These are phyloP conservation scores for Apotomis capreana DNA, from an alignment of 2,888 invertebrate genomes.

Conservation along the genomic window DNA sequence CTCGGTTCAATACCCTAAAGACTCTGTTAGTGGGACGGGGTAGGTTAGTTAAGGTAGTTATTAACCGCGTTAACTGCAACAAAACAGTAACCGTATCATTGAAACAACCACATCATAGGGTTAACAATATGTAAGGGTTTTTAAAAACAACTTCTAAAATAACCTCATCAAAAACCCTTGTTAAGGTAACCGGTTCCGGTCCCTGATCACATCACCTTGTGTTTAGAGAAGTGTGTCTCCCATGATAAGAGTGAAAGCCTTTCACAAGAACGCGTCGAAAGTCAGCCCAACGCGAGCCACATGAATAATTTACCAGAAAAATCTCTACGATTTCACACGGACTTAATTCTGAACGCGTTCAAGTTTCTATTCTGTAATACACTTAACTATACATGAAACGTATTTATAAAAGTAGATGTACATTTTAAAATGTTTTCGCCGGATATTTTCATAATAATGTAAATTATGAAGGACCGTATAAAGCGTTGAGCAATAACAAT, in stretches of 20 bases:
- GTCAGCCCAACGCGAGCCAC: slow-evolving; percentile 76
- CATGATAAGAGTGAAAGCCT: slow-evolving; percentile 82
- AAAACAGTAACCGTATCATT: too few relatives aligned
- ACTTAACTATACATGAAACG: slow-evolving; percentile 59
- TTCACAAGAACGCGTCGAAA: slow-evolving; percentile 78
- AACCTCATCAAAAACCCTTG: too few relatives aligned
- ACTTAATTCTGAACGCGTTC: slow-evolving; percentile 79
- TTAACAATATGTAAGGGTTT: too few relatives aligned
- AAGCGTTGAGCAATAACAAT: slow-evolving; percentile 29
- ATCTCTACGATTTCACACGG: slow-evolving; percentile 82
- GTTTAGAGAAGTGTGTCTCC: slow-evolving; percentile 40
- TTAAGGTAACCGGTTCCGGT: too few relatives aligned
- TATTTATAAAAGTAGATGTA: slow-evolving; percentile 12
- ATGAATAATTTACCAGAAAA: slow-evolving; percentile 84
- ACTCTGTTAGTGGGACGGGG: too few relatives aligned
- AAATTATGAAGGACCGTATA: slow-evolving; percentile 28
- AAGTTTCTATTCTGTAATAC: slow-evolving; percentile 79
- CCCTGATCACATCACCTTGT: slow-evolving; percentile 21
- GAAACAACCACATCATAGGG: too few relatives aligned
- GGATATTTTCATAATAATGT: slow-evolving; percentile 1
- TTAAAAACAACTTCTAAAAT: too few relatives aligned
- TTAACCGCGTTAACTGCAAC: too few relatives aligned
- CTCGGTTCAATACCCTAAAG: too few relatives aligned
- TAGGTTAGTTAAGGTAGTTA: too few relatives aligned
- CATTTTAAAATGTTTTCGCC: slow-evolving; percentile 7